These are phyloP conservation scores for Auanema freiburgensis DNA, from an alignment of 2,888 invertebrate genomes.

Conservation along the genomic window DNA sequence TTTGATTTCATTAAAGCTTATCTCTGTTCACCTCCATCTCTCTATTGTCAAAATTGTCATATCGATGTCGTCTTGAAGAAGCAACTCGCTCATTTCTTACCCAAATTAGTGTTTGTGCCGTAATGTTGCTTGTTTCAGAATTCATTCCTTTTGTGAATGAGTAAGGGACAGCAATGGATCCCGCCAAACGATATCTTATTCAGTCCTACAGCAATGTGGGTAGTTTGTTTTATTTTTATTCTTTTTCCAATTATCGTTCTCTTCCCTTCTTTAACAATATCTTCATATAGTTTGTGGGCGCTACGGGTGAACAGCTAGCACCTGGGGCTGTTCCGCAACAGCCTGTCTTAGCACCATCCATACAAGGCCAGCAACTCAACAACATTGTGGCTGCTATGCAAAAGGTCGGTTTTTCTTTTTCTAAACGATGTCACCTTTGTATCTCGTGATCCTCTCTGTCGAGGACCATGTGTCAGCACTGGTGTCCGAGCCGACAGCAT, in stretches of 20 bases:
- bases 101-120: not conserved
- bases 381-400: slow-evolving; percentile 21
- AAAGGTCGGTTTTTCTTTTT: slow-evolving; percentile 14
- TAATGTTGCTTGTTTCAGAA: no score
- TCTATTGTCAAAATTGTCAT: not conserved
- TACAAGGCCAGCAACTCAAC: slow-evolving; percentile 10
- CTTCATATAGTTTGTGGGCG: slow-evolving; percentile 34
- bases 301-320: slow-evolving; percentile 43
- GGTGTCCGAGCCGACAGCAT: not conserved
- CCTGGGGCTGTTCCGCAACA: slow-evolving; percentile 43
- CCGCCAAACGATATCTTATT: not conserved
- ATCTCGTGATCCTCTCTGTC: not conserved
- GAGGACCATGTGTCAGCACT: not conserved
- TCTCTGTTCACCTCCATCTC: no score
- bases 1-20: no score
- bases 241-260: slow-evolving; percentile 2
- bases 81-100: not conserved
- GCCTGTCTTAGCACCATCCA: slow-evolving; percentile 34
- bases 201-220: not conserved
- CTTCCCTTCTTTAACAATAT: slow-evolving; percentile 4
- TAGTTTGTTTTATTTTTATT: slow-evolving; percentile 4
- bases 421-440: not conserved
- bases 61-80: slow-evolving; percentile 5
- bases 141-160: no score
- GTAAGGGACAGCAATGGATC: slow-evolving; percentile 2